A percentile compares a stretch with the other conserved stretches of the same genome.
These are phyloP conservation scores for Eulimnadia texana DNA, from an alignment of 1,140 invertebrate species.

Conservation along the genomic window DNA sequence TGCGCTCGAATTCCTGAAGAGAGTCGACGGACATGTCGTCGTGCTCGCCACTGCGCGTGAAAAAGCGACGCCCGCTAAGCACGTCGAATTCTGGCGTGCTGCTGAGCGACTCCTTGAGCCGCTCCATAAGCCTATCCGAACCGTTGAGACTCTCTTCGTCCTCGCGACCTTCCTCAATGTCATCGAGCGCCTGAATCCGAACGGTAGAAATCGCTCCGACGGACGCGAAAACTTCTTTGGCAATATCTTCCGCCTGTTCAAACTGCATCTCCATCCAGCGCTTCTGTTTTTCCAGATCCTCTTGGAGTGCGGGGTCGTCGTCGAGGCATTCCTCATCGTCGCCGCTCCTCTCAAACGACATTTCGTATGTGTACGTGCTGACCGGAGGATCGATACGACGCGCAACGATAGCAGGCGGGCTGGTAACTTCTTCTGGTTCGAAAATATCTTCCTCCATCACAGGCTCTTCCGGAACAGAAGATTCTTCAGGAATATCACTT, in stretches of 20 bases:
- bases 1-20: slow-evolving; percentile 81
- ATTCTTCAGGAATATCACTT: slow-evolving; percentile 19
- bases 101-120: slow-evolving; percentile 60
- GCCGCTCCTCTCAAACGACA: slow-evolving; percentile 19
- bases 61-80: slow-evolving; percentile 57
- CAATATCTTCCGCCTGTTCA: slow-evolving; percentile 41
- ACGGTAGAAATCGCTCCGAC: slow-evolving; percentile 48
- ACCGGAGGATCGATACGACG: slow-evolving; percentile 13
- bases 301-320: slow-evolving; percentile 18
- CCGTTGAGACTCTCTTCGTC: slow-evolving; percentile 57
- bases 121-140: slow-evolving; percentile 62
- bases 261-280: slow-evolving; percentile 82
- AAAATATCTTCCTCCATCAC: not conserved
- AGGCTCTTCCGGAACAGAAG: slow-evolving; percentile 20
- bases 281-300: slow-evolving; percentile 54
- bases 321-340: slow-evolving; percentile 27
- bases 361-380: slow-evolving; percentile 18
- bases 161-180: slow-evolving; percentile 58
- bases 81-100: slow-evolving; percentile 75
- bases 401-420: slow-evolving; percentile 11
- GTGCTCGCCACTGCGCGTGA: slow-evolving; percentile 61
- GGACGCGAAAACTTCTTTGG: slow-evolving; percentile 43
- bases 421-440: slow-evolving; percentile 17
- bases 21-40: slow-evolving; percentile 83
- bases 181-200: slow-evolving; percentile 47